Percentiles rank a stretch among this genome's conserved stretches.
These are phyloP conservation scores for Helicoverpa armigera DNA, from an alignment of 1,140 invertebrate species.

Conservation along the genomic window DNA sequence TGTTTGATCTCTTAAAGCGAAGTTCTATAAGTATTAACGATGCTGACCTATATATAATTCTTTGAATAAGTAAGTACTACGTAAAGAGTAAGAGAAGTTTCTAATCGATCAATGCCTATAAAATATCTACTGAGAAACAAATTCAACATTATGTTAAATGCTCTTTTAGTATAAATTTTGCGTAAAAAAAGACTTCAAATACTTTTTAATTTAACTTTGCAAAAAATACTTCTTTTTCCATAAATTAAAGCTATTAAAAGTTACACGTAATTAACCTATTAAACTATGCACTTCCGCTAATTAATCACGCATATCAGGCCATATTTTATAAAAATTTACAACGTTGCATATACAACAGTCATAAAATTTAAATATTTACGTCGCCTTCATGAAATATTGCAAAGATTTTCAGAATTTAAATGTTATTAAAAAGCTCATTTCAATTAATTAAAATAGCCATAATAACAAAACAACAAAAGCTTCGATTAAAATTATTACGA, in stretches of 20 bases:
- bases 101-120: neutral
- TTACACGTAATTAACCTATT: neutral
- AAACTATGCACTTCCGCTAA: conserved; percentile 6
- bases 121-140: neutral
- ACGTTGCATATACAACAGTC: neutral
- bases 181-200: neutral
- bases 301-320: conserved; percentile 7
- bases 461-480: conserved; percentile 18
- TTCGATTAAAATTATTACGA: neutral
- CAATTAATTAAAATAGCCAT: neutral
- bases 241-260: neutral
- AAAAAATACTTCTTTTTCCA: neutral
- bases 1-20: neutral
- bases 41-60: neutral
- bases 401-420: too few relatives aligned
- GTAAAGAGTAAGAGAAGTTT: neutral
- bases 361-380: neutral
- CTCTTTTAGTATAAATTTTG: neutral
- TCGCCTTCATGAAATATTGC: neutral
- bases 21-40: neutral
- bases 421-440: too few relatives aligned
- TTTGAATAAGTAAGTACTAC: neutral
- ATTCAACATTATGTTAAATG: neutral
- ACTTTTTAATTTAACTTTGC: neutral
- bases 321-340: neutral